phyloP scores from a whole-genome alignment of 2,797 vertebrate genomes.

The Oophaga sylvatica region DNA sequence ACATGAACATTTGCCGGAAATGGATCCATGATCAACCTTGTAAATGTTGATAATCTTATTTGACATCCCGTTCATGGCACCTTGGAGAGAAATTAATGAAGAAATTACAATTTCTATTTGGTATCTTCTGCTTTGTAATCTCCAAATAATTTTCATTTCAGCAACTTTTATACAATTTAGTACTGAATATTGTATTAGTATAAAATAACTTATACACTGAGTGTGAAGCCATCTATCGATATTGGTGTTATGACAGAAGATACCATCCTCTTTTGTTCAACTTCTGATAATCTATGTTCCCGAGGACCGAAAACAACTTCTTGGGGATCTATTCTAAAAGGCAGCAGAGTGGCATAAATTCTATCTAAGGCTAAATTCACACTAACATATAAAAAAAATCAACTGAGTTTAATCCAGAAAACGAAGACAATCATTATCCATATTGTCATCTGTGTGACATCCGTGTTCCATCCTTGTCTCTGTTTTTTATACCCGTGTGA shows the following conservation, averaged over 20 bases:
- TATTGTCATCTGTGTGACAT: no score
- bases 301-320: neutral
- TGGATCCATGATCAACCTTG: constrained; percentile 74
- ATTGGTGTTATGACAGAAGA: neutral
- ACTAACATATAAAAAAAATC: no score
- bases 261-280: neutral
- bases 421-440: no score
- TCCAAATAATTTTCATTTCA: neutral
- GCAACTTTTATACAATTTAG: neutral
- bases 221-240: neutral
- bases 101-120: neutral
- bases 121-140: neutral
- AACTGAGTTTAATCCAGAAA: no score
- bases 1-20: constrained; percentile 67
- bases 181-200: neutral
- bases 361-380: no score
- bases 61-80: constrained; percentile 76
- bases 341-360: neutral
- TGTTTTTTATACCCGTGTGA: no score
- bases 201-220: neutral
- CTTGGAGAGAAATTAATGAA: constrained; percentile 41
- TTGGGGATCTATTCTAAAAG: neutral
- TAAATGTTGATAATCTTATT: constrained; percentile 83
- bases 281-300: neutral
- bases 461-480: no score